Evolutionary conservation across 2,888 invertebrate genomes (phyloP).

Genomic region (Gastracanthus pulcherrimus): DNA sequence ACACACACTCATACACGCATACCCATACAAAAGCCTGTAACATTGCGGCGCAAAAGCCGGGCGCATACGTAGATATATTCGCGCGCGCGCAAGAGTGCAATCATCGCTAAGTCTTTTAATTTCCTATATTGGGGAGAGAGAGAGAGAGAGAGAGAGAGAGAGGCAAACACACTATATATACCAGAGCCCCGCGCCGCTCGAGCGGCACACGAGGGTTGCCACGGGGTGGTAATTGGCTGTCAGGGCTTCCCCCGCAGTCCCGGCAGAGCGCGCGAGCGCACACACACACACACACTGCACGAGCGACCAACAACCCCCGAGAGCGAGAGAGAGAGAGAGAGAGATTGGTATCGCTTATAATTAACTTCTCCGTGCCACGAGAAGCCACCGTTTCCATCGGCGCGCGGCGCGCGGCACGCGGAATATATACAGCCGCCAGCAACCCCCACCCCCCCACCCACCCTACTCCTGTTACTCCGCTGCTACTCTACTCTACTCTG

Average conservation of each 20-base stretch:
- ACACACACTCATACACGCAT: too few relatives aligned
- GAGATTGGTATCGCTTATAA: slow-evolving; percentile 78
- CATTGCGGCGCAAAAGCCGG: too few relatives aligned
- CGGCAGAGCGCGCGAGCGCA: slow-evolving; percentile 63
- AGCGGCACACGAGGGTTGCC: slow-evolving; percentile 70
- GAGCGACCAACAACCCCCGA: slow-evolving; percentile 75
- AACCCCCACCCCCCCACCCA: background rate
- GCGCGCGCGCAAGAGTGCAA: slow-evolving; percentile 69
- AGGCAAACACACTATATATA: too few relatives aligned
- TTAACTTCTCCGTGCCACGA: slow-evolving; percentile 78
- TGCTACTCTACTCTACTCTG: too few relatives aligned
- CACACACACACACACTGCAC: slow-evolving; percentile 26
- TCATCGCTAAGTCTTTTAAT: slow-evolving; percentile 77
- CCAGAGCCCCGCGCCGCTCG: too few relatives aligned
- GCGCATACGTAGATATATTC: slow-evolving; percentile 29
- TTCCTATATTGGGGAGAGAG: slow-evolving; percentile 73
- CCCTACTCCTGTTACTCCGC: background rate
- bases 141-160: slow-evolving; percentile 58
- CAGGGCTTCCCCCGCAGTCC: slow-evolving; percentile 77
- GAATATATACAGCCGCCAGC: slow-evolving; percentile 9
- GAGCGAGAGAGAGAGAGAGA: slow-evolving; percentile 58
- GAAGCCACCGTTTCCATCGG: slow-evolving; percentile 73
- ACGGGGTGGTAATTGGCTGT: slow-evolving; percentile 78
- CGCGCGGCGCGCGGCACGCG: slow-evolving; percentile 47
- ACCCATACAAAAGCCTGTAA: too few relatives aligned